These are phyloP conservation scores for Rhagonycha fulva DNA, from an alignment of 2,888 invertebrate genomes.

Conservation along the genomic window DNA sequence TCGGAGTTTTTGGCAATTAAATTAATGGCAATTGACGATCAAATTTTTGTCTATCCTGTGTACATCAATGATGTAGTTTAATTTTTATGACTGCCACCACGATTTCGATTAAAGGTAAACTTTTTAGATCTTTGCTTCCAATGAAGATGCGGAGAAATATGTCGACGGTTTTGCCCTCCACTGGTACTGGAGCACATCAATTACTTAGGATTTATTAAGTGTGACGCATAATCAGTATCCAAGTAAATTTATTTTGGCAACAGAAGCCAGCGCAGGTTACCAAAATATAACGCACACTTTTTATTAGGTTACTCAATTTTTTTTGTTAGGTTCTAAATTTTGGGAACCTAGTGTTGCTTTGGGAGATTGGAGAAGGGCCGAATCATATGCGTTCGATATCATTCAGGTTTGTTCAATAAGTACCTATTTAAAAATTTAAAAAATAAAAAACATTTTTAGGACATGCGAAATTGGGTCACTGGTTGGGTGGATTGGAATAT, in stretches of 20 bases:
- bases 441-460: conserved; percentile 53
- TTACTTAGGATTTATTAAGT: conserved; percentile 63
- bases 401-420: background rate
- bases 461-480: conserved; percentile 72
- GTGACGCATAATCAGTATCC: conserved; percentile 51
- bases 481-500: conserved; percentile 95
- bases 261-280: conserved; percentile 79
- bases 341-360: background rate
- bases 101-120: background rate
- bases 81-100: background rate
- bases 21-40: conserved; percentile 79
- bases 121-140: conserved; percentile 44
- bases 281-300: background rate
- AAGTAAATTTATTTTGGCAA: conserved; percentile 66
- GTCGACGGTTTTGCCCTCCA: conserved; percentile 80
- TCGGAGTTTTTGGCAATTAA: conserved; percentile 63
- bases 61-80: conserved; percentile 64
- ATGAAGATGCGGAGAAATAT: conserved; percentile 60
- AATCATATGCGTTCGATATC: background rate
- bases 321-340: background rate
- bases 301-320: background rate
- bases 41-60: conserved; percentile 66
- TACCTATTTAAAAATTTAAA: background rate
- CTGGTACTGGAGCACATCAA: conserved; percentile 75
- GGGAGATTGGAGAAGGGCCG: conserved; percentile 5